These are phyloP conservation scores for Strigamia crassipes DNA, from an alignment of 2,888 invertebrate species.

Conservation along the genomic window DNA sequence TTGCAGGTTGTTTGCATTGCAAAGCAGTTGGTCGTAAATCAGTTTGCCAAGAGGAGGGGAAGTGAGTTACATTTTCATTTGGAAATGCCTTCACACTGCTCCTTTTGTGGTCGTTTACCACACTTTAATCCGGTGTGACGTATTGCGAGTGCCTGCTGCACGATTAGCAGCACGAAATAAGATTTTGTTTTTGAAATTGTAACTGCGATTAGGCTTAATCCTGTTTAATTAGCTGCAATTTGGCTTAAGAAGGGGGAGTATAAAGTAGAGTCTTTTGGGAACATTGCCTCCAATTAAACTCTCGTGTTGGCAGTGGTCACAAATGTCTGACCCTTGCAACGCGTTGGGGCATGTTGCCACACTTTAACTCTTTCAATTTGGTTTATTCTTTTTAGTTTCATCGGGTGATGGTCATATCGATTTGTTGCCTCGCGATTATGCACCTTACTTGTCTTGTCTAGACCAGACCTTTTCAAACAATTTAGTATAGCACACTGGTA, in stretches of 20 bases:
- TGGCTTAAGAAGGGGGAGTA: not conserved
- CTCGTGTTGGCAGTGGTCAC: not conserved
- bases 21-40: not conserved
- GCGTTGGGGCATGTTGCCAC: not conserved
- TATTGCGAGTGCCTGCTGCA: not conserved
- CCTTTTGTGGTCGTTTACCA: not conserved
- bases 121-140: slow-evolving; percentile 5
- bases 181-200: slow-evolving; percentile 12
- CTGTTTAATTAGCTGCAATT: slow-evolving; percentile 4
- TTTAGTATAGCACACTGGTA: too few relatives aligned
- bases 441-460: too few relatives aligned
- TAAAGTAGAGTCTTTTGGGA: not conserved
- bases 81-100: not conserved
- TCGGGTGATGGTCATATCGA: too few relatives aligned
- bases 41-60: not conserved
- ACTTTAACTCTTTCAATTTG: not conserved
- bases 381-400: not conserved
- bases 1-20: slow-evolving; percentile 16
- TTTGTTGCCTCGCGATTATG: too few relatives aligned
- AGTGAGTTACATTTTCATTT: slow-evolving; percentile 1
- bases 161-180: not conserved
- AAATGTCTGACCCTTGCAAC: not conserved
- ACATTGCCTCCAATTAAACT: slow-evolving; percentile 16
- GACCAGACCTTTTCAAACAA: too few relatives aligned
- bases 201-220: not conserved